phyloP scores from a whole-genome alignment of 2,113 vertebrate genomes.

The Ptyas mucosa region DNA sequence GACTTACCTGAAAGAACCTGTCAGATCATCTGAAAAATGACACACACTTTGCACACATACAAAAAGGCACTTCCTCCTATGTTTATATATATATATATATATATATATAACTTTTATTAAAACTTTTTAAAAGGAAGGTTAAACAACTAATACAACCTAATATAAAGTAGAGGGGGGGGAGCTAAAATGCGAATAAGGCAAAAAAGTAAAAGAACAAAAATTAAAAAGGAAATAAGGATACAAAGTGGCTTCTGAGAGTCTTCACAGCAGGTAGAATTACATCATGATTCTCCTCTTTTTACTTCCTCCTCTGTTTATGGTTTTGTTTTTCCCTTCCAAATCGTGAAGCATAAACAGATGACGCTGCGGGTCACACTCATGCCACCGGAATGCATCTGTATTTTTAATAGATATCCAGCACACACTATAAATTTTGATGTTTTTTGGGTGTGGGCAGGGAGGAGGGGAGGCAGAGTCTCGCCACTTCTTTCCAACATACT shows the following conservation, averaged over 20 bases:
- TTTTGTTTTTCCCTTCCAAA: not conserved
- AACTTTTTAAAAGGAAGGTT: not conserved
- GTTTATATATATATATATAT: not conserved
- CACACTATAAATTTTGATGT: not conserved
- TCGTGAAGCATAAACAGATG: not conserved
- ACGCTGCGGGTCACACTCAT: accelerated
- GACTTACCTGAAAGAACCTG: constrained; percentile 30
- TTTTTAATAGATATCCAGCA: not conserved
- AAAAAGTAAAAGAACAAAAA: not conserved
- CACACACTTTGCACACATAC: not conserved
- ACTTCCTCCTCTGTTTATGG: constrained; percentile 53
- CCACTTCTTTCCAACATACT: not conserved
- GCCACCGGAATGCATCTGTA: constrained; percentile 3
- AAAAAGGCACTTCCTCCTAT: constrained; percentile 49
- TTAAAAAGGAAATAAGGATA: not conserved
- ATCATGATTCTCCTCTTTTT: not conserved
- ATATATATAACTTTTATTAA: not conserved
- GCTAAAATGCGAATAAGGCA: not conserved
- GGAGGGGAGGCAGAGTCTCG: not conserved
- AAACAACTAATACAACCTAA: not conserved
- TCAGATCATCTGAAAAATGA: constrained; percentile 12
- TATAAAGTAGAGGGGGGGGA: not conserved
- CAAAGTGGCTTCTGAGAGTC: not conserved
- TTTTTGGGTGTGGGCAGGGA: constrained; percentile 10
- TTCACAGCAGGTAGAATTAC: not conserved